Conservation (phyloP, 2,113 vertebrate species). For the Pluvianellus socialis region DNA sequence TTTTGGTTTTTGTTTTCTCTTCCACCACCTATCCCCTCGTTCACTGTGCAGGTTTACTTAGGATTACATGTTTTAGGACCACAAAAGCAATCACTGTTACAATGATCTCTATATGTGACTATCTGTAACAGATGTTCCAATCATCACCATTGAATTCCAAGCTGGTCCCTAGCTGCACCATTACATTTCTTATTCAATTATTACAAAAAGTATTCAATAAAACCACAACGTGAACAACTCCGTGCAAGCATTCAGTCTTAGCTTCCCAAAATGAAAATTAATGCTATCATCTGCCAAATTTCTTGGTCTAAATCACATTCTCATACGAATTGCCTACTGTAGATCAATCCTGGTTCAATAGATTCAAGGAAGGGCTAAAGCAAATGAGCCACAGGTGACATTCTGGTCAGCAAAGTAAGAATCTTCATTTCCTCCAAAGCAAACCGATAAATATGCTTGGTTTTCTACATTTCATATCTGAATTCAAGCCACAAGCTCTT, state of each 20-base stretch:
- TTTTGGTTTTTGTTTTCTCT: not conserved
- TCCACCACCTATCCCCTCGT: not conserved
- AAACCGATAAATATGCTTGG: not conserved
- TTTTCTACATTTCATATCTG: not conserved
- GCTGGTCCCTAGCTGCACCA: not conserved
- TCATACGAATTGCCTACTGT: not conserved
- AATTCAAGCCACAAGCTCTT: not conserved
- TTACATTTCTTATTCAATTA: not conserved
- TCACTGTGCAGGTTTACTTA: not conserved
- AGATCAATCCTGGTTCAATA: not conserved
- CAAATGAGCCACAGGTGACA: not conserved
- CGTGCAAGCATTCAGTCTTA: not conserved
- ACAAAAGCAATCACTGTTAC: not conserved
- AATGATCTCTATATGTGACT: not conserved
- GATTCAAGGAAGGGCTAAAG: not conserved
- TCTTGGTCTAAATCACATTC: not conserved
- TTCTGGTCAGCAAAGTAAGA: not conserved
- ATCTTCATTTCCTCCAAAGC: not conserved
- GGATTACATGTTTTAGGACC: not conserved
- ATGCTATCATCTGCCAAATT: not conserved
- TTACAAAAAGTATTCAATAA: not conserved
- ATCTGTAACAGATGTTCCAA: not conserved
- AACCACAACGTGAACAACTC: not conserved
- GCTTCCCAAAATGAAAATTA: not conserved
- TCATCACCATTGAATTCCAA: not conserved